These are phyloP conservation scores for Coranthus polyacanthus DNA, from an alignment of 2,797 vertebrate genomes.

Conservation along the genomic window DNA sequence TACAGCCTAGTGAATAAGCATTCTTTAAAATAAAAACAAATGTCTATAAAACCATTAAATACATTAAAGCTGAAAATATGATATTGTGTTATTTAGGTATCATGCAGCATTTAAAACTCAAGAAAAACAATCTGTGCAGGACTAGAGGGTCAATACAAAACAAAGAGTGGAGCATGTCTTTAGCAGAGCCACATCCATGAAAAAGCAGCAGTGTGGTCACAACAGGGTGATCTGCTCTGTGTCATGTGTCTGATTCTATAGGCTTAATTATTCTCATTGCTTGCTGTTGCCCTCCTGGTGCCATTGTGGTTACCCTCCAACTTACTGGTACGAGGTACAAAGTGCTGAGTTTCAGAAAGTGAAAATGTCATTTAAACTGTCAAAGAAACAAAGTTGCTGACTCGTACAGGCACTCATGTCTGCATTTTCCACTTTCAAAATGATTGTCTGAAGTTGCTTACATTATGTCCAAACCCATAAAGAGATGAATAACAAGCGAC, in stretches of 20 bases:
- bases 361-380: conserved; percentile 63
- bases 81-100: no score
- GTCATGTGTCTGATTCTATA: conserved; percentile 72
- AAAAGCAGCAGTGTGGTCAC: conserved; percentile 69
- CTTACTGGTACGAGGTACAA: conserved; percentile 40
- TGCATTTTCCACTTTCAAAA: conserved; percentile 55
- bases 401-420: conserved; percentile 38
- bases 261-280: conserved; percentile 64
- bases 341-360: conserved; percentile 67
- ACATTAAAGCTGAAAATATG: neutral
- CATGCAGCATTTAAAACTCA: no score
- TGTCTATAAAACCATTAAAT: conserved; percentile 10
- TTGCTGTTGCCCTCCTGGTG: conserved; percentile 32
- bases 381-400: conserved; percentile 53
- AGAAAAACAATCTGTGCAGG: no score
- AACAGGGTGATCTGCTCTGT: conserved; percentile 72
- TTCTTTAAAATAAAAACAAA: conserved; percentile 27
- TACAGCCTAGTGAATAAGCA: neutral
- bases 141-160: no score
- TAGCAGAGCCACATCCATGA: conserved; percentile 37
- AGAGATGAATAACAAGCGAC: conserved; percentile 68
- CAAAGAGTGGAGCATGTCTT: conserved; percentile 11
- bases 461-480: conserved; percentile 66
- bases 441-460: conserved; percentile 57
- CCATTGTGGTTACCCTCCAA: conserved; percentile 59